Conservation (phyloP, 2,113 vertebrate genomes). For the Corythornis cristatus region DNA sequence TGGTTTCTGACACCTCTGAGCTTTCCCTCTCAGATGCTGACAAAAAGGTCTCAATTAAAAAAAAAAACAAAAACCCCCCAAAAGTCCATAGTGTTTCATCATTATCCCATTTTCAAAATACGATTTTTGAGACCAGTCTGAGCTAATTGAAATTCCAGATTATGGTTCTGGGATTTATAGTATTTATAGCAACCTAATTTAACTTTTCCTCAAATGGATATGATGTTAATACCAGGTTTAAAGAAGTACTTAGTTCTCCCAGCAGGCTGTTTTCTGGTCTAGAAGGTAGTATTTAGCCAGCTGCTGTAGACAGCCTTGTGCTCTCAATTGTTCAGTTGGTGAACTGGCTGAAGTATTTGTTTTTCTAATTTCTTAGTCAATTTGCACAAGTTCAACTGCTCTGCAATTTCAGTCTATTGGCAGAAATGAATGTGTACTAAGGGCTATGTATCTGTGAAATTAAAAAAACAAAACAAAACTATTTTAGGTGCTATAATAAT, state of each 20-base stretch:
- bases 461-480: not conserved
- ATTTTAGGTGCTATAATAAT: not conserved
- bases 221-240: conserved; percentile 23
- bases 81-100: not conserved
- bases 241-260: conserved; percentile 11
- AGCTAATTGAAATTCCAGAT: conserved; percentile 38
- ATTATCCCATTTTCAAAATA: conserved; percentile 15
- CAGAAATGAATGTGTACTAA: not conserved
- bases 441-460: not conserved
- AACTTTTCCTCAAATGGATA: conserved; percentile 31
- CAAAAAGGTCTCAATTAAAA: not conserved
- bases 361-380: not conserved
- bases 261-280: conserved; percentile 28
- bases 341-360: not conserved
- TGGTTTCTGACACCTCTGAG: not conserved
- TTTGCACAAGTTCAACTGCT: not conserved
- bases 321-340: not conserved
- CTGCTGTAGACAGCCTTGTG: not conserved
- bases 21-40: not conserved
- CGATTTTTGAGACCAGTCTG: not conserved
- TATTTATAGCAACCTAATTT: conserved; percentile 63
- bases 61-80: too few relatives aligned
- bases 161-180: conserved; percentile 4
- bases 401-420: not conserved
- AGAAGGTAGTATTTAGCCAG: not conserved